Evolutionary conservation across 2,797 vertebrate genomes (phyloP), one percentile per base, ranked within the genome.

Genomic region (Myotis daubentonii): DNA sequence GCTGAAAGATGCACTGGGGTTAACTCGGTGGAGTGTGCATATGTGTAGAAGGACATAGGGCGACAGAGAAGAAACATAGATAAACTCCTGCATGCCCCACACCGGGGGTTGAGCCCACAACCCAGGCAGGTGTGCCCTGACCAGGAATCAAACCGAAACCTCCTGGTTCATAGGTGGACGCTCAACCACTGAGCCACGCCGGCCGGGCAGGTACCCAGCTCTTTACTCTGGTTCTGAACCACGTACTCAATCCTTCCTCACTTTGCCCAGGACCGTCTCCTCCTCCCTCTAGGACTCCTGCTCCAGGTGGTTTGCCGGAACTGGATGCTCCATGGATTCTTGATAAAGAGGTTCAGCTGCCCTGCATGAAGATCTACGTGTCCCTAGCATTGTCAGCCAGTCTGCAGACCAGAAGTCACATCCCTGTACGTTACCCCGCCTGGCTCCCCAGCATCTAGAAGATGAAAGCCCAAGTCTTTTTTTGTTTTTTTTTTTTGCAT

Each of bases 301-400:
- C n/a, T 47, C 51, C 51, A 4, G 3, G 25, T 36, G 8, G 33
- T 25, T 81, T 41, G 55, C 62, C 72, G 78, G 28, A 49, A 4
- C 36, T 9, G 3, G 36, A 28, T 53, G 49, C 20, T 57, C 4
- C 19, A 9, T 3, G 53, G 75, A 53, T 20, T 62, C 62, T 41
- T 8, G 12, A 10, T 17, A 16, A 25, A 53, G 28, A 49, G n/a
- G 49, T 8, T 0, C 0, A 2, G 49, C 25, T 3, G 1, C n/a
- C 51, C 5, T 38, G 0, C 4, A 0, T 10, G 57, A 15, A 62
- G 36, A 16, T 3, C 36, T n/a, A 1, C 1, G 5, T 30, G 19
- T 71, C 53, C 38, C 16, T 1, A 11, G 25, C 0, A 1, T 8
- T 36, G 30, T 44, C 38, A 44, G 41, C 75, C 38, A 3, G 36